Evolutionary conservation across 2,113 vertebrate species (phyloP).

Genomic region (Zingel zingel): DNA sequence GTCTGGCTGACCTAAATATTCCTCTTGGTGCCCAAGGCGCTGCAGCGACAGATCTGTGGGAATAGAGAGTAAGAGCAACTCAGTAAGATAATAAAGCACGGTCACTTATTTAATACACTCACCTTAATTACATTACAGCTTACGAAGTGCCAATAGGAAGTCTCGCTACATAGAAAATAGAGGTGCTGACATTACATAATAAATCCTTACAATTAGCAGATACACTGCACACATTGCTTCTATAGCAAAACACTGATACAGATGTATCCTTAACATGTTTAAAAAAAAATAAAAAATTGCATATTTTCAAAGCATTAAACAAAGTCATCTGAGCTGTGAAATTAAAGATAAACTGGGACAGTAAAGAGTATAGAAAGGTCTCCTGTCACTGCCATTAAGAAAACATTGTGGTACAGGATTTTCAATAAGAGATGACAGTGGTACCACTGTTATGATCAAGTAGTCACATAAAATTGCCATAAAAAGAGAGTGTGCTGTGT

Average conservation of each 20-base stretch:
- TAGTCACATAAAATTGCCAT: neutral
- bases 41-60: conserved; percentile 47
- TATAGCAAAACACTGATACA: neutral
- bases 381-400: neutral
- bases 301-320: neutral
- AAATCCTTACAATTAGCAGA: conserved; percentile 2
- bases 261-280: neutral
- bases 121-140: conserved; percentile 46
- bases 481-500: neutral
- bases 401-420: conserved; percentile 10
- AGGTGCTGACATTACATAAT: conserved; percentile 30
- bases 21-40: neutral
- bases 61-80: conserved; percentile 32
- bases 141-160: neutral
- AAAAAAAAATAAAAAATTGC: neutral
- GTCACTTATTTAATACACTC: conserved; percentile 43
- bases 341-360: conserved; percentile 19
- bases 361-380: neutral
- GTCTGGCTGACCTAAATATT: conserved; percentile 47
- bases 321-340: conserved; percentile 5
- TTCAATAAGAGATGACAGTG: neutral
- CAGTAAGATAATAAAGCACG: conserved; percentile 37
- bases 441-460: neutral
- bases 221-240: neutral
- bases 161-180: neutral